Evolutionary conservation across 2,797 vertebrate genomes (phyloP), one percentile per base, ranked within the genome.

Genomic region (Todus mexicanus): DNA sequence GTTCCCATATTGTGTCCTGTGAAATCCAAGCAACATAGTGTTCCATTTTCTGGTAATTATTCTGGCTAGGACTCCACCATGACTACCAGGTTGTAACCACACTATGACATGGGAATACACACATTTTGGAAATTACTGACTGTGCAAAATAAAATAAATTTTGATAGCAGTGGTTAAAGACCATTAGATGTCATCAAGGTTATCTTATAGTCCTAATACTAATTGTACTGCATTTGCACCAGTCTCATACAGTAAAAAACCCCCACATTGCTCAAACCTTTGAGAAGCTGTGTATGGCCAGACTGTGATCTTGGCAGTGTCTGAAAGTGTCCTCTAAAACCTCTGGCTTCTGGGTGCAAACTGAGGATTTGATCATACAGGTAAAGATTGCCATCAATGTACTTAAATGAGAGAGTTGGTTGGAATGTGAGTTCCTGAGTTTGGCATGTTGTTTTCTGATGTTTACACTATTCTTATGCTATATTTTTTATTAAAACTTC

Each of bases 171-270:
- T n/a, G 7, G 2, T 35, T 80, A 59, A 66, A 84, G 48, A 47
- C 11, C 8, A 21, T 60, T 7, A 48, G 17, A 19, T 27, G 4
- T 35, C 15, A 25, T 45, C 69, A 84, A 76, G 6, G 17, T 57
- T 5, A 42, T 21, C 10, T 48, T 1, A 11, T 10, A 37, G 7
- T 57, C 15, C 17, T 72, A 75, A 56, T 1, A 1, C 1, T 35
- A 56, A 33, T 10, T 3, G 1, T 12, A 31, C 14, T 25, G 10
- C 18, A 54, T 79, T 63, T 61, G 7, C 7, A 2, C 8, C 16
- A 11, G 75, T 43, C 33, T 68, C 15, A 27, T 5, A 15, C 15
- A 47, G 14, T n/a, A 21, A 63, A 37, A 90, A 79, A 38, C n/a
- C n/a, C 6, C 9, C 8, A 14, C 1, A 4, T 69, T 69, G 10